phyloP scores from a whole-genome alignment of 2,888 invertebrate genomes.

The Aleiodes testaceus region DNA sequence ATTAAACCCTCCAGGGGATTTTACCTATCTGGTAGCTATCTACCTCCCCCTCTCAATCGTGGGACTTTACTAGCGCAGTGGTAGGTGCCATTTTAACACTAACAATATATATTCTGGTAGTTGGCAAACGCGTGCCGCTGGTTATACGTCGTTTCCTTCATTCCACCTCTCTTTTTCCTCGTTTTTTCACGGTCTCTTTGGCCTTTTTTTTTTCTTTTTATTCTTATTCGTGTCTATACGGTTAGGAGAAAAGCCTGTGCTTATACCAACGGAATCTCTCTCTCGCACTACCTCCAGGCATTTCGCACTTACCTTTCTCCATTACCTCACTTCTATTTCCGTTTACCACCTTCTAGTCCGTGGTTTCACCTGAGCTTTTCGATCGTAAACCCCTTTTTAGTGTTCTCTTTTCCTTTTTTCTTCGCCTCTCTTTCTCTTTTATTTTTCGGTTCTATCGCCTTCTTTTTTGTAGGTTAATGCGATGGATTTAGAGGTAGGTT shows the following conservation, averaged over 20 bases:
- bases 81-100: too few relatives aligned
- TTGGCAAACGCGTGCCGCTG: slow-evolving; percentile 24
- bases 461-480: too few relatives aligned
- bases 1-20: slow-evolving; percentile 38
- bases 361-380: slow-evolving; percentile 45
- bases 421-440: too few relatives aligned
- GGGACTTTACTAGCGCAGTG: too few relatives aligned
- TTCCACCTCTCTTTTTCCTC: slow-evolving; percentile 7
- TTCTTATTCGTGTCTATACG: slow-evolving; percentile 32
- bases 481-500: too few relatives aligned
- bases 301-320: slow-evolving; percentile 31
- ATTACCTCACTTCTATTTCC: slow-evolving; percentile 43
- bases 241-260: slow-evolving; percentile 18
- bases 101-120: background rate
- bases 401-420: too few relatives aligned
- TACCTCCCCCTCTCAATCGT: background rate
- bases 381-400: slow-evolving; percentile 9
- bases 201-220: slow-evolving; percentile 31
- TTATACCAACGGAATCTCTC: slow-evolving; percentile 14
- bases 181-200: background rate
- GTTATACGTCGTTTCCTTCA: slow-evolving; percentile 21
- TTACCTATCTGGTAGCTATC: slow-evolving; percentile 7
- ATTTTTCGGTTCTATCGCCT: too few relatives aligned
- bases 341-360: slow-evolving; percentile 40
- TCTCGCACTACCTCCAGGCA: background rate